Base-by-base conservation (phyloP, 2,797 vertebrate genomes). In the Fistularia tabacaria region DNA sequence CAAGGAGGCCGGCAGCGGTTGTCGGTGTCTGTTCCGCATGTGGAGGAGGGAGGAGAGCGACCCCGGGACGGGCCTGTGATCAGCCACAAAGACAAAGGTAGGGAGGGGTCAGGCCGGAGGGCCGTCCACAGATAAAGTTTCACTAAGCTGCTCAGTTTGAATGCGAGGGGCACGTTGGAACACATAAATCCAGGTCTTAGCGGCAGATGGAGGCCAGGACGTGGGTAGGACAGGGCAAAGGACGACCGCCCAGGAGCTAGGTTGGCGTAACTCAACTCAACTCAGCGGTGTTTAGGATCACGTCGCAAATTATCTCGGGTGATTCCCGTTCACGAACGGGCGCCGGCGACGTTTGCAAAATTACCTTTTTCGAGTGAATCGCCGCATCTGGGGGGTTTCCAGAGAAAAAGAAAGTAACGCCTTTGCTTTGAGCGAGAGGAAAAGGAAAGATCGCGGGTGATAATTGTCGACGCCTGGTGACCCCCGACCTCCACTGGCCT, bases 1-100 rank as follows among this genome's bases (percentile, higher is more conserved):
- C 92, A 99, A 94, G 71, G 97, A 98, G 82, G 96, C 96, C 74
- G 88, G 67, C 51, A 87, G 80, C n/a, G 88, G 83, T 46, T 87
- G 86, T 62, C 81, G 82, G 66, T 85, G 89, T 80, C 85, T 85
- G 81, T 84, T 98, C 88, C 93, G 93, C 82, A 98, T 94, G 89
- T 98, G 94, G 76, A 96, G 91, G 81, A 98, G 90, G 79, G 86
- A 83, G 74, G 89, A 88, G 64, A 87, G 66, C 66, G 94, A 93
- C 89, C 85, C 86, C 0, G 87, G 73, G 62, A 81, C 83, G 6
- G 83, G 84, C 66, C 90, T 90, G 77, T 61, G 64, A 71, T 81
- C 58, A 62, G 59, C 41, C 66, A 71, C 42, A 93, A 85, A 92
- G 90, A 92, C 89, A 71, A 56, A 80, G 90, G 49, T 54, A 62